Base-by-base conservation (phyloP, 2,113 vertebrate genomes). In the Syrmaticus mikado region DNA sequence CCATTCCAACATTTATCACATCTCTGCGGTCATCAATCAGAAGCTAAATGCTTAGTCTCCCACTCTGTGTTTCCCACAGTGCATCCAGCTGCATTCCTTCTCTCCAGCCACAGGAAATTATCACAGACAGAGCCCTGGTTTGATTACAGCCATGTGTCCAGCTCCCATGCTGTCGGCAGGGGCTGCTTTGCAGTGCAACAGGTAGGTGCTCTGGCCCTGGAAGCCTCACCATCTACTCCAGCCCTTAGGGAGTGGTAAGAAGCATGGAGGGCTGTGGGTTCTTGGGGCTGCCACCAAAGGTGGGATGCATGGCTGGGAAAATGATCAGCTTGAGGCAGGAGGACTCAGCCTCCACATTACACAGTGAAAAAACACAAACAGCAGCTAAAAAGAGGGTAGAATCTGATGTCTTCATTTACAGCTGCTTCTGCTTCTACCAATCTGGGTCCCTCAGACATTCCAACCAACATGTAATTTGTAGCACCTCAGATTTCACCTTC, bases 1-100 rank as follows among this genome's bases (percentile, higher is more conserved):
- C 80, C 70, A 30, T 78, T 88, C 82, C 34, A 90, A 45, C 80
- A 82, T 94, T 90, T 82, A 88, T 96, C 94, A 95, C 87, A 62
- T 62, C 82, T 79, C 30, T 45, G 55, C 16, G 32, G 27, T 34
- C 82, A 95, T 88, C 87, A 74, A 90, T 95, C 94, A 96, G 80
- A 57, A 93, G 61, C 57, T 58, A 94, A 95, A 94, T 7, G 19
- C 66, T 76, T 50, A 57, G 61, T 45, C 76, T 84, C 76, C 76
- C 38, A 34, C 57, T 66, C 82, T 30, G 40, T 24, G 57, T 17
- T 95, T 86, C 38, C 71, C n/a, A 12, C 22, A 84, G 91, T 17
- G 34, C 57, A 87, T 43, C 32, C 73, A 48, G 76, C 43, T 67
- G 52, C 11, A 14, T 46, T 48, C 27, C 73, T 70, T 21, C 36